Evolutionary conservation across 2,888 invertebrate species (phyloP).

Genomic region (Mythimna ferrago): DNA sequence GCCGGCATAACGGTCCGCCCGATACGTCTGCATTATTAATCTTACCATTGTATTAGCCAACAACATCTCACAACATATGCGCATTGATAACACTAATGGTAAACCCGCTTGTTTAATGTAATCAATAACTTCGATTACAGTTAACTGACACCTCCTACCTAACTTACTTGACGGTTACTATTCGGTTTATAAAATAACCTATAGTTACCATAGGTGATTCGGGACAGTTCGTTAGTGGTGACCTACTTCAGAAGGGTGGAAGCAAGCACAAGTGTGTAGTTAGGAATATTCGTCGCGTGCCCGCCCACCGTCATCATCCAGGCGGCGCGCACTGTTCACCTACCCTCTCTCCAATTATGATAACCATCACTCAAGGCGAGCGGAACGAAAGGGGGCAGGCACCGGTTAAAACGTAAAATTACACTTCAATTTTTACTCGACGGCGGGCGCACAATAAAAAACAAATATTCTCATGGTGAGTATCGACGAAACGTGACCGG

Average conservation of each 20-base stretch:
- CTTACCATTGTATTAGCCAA: constrained; percentile 88
- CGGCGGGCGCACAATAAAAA: constrained; percentile 89
- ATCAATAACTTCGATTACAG: constrained; percentile 86
- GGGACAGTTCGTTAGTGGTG: constrained; percentile 33
- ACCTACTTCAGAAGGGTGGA: constrained; percentile 50
- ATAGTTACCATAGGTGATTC: constrained; percentile 12
- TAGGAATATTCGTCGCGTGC: constrained; percentile 76
- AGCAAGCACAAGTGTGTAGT: constrained; percentile 65
- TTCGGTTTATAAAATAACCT: constrained; percentile 21
- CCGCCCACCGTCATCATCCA: constrained; percentile 82
- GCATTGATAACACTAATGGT: constrained; percentile 87
- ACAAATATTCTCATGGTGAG: constrained; percentile 90
- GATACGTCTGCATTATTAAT: constrained; percentile 88
- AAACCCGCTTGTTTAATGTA: constrained; percentile 78
- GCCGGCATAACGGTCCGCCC: constrained; percentile 82
- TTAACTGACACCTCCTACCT: constrained; percentile 81
- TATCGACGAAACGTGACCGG: constrained; percentile 90
- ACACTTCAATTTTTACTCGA: constrained; percentile 89
- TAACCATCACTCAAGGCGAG: constrained; percentile 90
- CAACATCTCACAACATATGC: constrained; percentile 85
- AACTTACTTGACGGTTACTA: constrained; percentile 58
- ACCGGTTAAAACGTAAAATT: constrained; percentile 90
- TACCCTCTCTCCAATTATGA: constrained; percentile 90
- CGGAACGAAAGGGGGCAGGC: constrained; percentile 91
- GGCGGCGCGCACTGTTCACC: constrained; percentile 82